Evolutionary conservation across 1,140 invertebrate species (phyloP).

Genomic region (Aphaenogaster ashmeadi): DNA sequence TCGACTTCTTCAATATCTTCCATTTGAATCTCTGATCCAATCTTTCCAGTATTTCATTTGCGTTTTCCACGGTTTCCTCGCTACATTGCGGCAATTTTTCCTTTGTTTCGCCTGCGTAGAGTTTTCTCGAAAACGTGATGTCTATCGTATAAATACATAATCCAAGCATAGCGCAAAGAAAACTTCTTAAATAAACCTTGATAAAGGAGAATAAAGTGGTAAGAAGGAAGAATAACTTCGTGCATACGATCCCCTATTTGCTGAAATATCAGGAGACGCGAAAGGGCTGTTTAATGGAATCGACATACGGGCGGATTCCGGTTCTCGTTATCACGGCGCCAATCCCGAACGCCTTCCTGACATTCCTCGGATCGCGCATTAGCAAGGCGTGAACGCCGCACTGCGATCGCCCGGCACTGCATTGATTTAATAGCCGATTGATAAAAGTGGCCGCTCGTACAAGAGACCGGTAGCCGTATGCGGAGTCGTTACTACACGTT

Average conservation of each 20-base stretch:
- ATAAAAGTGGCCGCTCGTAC: constrained; percentile 55
- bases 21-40: constrained; percentile 1
- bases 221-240: not conserved
- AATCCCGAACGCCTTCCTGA: constrained; percentile 59
- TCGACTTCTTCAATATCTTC: not conserved
- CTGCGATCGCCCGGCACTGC: constrained; percentile 21
- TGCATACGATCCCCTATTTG: constrained; percentile 8
- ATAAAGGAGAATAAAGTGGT: not conserved
- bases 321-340: constrained; percentile 63
- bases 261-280: constrained; percentile 22
- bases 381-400: constrained; percentile 54
- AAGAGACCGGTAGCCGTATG: constrained; percentile 27
- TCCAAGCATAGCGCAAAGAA: not conserved
- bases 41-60: constrained; percentile 21
- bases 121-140: not conserved
- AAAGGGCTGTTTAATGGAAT: constrained; percentile 29
- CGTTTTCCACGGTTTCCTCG: constrained; percentile 40
- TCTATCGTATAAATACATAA: not conserved
- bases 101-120: not conserved
- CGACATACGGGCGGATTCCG: constrained; percentile 25
- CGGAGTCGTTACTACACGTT: constrained; percentile 43
- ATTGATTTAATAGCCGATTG: constrained; percentile 58
- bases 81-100: constrained; percentile 7
- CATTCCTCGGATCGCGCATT: constrained; percentile 64
- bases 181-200: not conserved